A percentile compares a stretch with the other conserved stretches of the same genome.
Conservation (phyloP, 2,113 vertebrate genomes). For the Erinaceus europaeus region DNA sequence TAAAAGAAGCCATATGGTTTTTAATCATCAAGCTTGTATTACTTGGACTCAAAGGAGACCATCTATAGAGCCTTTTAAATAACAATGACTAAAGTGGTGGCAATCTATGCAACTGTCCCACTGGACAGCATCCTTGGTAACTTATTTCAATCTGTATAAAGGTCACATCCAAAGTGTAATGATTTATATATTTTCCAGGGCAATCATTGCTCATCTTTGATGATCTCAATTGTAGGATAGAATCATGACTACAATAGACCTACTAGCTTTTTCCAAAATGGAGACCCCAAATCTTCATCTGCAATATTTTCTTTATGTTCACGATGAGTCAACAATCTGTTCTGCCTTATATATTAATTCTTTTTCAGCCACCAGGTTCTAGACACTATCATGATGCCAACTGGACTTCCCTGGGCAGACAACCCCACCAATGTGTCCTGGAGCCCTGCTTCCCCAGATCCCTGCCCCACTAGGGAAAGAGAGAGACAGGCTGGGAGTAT, state of each 20-base stretch:
- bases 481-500: too few species aligned
- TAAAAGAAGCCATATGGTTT: background rate
- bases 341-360: too few species aligned
- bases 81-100: background rate
- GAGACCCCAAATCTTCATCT: too few species aligned
- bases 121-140: background rate
- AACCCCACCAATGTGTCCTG: too few species aligned
- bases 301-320: too few species aligned
- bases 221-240: background rate
- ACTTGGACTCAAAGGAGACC: background rate
- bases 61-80: background rate
- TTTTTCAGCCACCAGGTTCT: too few species aligned
- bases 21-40: background rate
- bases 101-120: background rate
- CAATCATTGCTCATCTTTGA: background rate
- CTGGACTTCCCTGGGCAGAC: too few species aligned
- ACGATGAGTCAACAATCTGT: too few species aligned
- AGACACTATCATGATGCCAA: too few species aligned
- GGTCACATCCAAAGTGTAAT: background rate
- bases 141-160: slow-evolving; percentile 6
- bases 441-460: too few species aligned
- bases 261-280: too few species aligned
- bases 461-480: too few species aligned
- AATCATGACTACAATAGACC: background rate
- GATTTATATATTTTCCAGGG: slow-evolving; percentile 17